These are phyloP conservation scores for Oriolus oriolus DNA, from an alignment of 2,113 vertebrate genomes.

Conservation along the genomic window DNA sequence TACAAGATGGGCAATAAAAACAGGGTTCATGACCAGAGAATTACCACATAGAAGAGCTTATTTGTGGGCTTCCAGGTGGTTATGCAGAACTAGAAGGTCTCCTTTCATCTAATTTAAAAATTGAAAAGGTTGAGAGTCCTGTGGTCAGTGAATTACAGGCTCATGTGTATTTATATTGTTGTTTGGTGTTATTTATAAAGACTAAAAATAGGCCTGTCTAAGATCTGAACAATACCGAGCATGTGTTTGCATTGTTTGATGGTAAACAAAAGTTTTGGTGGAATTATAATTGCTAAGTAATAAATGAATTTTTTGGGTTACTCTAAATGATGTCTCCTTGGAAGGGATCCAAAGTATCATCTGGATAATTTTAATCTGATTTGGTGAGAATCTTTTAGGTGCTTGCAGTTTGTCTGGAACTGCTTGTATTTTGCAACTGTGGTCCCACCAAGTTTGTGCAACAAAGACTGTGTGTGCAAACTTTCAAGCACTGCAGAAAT, in stretches of 20 bases:
- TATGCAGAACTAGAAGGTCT: neutral
- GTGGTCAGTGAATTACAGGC: neutral
- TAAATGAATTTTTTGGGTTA: neutral
- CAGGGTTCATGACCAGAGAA: neutral
- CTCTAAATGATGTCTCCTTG: neutral
- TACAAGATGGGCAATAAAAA: neutral
- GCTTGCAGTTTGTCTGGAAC: neutral
- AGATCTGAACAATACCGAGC: neutral
- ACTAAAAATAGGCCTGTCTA: neutral
- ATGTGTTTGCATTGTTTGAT: neutral
- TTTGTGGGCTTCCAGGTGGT: neutral
- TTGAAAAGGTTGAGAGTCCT: neutral
- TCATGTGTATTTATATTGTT: neutral
- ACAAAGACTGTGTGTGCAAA: neutral
- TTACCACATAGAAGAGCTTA: neutral
- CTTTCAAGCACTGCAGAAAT: neutral
- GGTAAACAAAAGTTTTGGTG: neutral
- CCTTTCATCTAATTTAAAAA: neutral
- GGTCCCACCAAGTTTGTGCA: neutral
- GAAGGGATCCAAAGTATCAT: neutral
- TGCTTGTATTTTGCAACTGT: neutral
- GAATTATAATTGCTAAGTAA: neutral
- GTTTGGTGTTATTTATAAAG: neutral
- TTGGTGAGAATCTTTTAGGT: neutral
- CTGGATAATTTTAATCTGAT: neutral